A percentile compares a stretch with the other conserved stretches of the same genome.
These are phyloP conservation scores for Ichneumoninae sp. DNA, from an alignment of 2,888 invertebrate species.

Conservation along the genomic window DNA sequence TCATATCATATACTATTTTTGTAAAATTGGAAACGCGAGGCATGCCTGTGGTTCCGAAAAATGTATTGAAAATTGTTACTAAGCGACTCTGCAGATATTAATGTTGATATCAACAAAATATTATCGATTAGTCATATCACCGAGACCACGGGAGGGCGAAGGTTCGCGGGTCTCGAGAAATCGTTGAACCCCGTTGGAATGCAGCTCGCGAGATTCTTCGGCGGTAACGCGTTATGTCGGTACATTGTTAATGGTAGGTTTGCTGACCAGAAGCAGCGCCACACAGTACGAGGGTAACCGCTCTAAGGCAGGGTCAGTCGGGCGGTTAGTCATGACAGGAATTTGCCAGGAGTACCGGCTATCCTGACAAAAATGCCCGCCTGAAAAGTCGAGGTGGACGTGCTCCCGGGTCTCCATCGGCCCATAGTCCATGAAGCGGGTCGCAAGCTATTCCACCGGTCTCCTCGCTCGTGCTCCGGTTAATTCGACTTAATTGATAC, in stretches of 20 bases:
- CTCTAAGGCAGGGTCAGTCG: conserved; percentile 55
- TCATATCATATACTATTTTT: neutral
- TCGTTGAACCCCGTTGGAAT: conserved; percentile 69
- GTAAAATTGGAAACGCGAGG: neutral
- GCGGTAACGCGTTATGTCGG: conserved; percentile 72
- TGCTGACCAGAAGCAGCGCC: conserved; percentile 60
- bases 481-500: conserved; percentile 79
- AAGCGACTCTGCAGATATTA: neutral
- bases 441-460: conserved; percentile 30
- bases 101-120: neutral
- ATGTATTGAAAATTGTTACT: neutral
- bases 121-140: neutral
- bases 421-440: conserved; percentile 43
- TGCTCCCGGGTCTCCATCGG: conserved; percentile 21
- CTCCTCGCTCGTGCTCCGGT: conserved; percentile 68
- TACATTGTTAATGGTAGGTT: conserved; percentile 74
- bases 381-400: conserved; percentile 4
- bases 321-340: conserved; percentile 67
- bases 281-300: conserved; percentile 20
- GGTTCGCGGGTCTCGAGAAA: conserved; percentile 67
- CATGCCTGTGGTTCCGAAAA: neutral
- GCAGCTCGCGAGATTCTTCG: conserved; percentile 68
- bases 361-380: neutral
- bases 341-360: conserved; percentile 56
- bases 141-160: neutral